phyloP scores from a whole-genome alignment of 1,140 invertebrate species.

The Penaeus vannamei region DNA sequence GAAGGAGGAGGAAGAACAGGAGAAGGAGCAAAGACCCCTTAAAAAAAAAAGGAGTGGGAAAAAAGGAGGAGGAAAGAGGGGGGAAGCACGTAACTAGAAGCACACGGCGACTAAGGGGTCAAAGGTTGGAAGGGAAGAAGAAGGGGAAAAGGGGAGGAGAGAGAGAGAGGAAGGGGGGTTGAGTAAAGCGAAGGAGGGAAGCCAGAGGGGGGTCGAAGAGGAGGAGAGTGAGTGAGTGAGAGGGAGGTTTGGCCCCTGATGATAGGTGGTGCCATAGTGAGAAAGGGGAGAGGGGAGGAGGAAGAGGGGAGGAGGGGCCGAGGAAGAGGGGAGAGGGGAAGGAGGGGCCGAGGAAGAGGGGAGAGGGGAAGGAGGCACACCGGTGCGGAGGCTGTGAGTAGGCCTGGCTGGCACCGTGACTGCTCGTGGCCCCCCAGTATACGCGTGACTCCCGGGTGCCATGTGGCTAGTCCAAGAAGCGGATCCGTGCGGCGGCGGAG shows the following conservation, averaged over 20 bases:
- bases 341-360: background rate
- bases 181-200: conserved; percentile 20
- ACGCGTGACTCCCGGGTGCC: conserved; percentile 50
- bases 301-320: background rate
- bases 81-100: background rate
- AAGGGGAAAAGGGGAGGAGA: background rate
- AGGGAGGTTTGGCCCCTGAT: conserved; percentile 13
- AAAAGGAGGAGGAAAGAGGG: background rate
- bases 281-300: conserved; percentile 20
- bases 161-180: background rate
- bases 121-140: background rate
- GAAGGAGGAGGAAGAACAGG: no score
- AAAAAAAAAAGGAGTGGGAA: background rate
- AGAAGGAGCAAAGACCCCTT: background rate
- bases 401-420: conserved; percentile 55
- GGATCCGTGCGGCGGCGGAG: conserved; percentile 1
- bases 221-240: background rate
- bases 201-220: background rate
- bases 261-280: conserved; percentile 49
- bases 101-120: background rate
- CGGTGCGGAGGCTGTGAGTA: conserved; percentile 16
- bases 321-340: background rate
- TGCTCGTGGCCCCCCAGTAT: conserved; percentile 27
- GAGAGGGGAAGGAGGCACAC: background rate
- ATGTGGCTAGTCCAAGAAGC: conserved; percentile 52